These are phyloP conservation scores for Alethe diademata DNA, from an alignment of 2,113 vertebrate species.

Conservation along the genomic window DNA sequence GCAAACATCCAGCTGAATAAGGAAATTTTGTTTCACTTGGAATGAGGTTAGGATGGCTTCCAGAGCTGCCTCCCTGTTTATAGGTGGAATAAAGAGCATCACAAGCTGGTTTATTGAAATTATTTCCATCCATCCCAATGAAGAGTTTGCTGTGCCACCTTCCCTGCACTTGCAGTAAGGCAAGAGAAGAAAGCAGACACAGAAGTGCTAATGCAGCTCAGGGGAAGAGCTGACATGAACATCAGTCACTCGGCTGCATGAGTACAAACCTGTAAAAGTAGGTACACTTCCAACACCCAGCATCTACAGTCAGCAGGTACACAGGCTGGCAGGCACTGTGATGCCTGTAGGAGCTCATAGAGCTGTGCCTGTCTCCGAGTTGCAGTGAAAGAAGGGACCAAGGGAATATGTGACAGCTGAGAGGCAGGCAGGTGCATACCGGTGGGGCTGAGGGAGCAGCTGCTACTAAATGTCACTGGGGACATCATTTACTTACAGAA, in stretches of 20 bases:
- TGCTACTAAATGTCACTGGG: background rate
- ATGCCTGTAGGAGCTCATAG: background rate
- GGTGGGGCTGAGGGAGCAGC: background rate
- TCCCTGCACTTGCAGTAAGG: background rate
- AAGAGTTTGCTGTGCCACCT: background rate
- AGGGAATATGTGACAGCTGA: background rate
- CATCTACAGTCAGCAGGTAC: background rate
- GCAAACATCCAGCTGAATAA: background rate
- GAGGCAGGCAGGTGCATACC: background rate
- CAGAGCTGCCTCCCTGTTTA: background rate
- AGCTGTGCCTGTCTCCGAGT: background rate
- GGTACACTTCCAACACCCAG: background rate
- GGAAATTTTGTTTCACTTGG: background rate
- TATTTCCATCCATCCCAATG: background rate
- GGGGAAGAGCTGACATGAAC: background rate
- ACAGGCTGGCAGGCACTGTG: background rate
- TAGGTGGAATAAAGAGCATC: background rate
- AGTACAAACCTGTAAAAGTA: background rate
- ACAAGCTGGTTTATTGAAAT: background rate
- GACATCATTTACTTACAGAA: background rate
- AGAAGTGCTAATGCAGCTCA: background rate
- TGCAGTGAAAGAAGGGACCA: background rate
- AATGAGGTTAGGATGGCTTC: background rate
- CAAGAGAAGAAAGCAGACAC: background rate
- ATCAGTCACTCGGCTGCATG: background rate